These are phyloP conservation scores for Drosophila recens DNA, from an alignment of 2,888 invertebrate species.

Conservation along the genomic window DNA sequence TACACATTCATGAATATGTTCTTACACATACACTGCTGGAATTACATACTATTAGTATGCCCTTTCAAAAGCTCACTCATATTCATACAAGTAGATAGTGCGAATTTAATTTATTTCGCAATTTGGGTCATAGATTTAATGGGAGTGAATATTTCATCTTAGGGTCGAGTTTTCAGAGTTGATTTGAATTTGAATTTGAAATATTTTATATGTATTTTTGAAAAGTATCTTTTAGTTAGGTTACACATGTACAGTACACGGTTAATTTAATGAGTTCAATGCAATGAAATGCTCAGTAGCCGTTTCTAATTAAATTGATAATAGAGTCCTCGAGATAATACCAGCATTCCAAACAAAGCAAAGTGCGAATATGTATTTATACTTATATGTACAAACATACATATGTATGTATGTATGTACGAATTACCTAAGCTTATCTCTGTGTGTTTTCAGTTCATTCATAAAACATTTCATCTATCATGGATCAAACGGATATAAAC, in stretches of 20 bases:
- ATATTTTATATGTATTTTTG: no score
- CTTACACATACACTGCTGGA: background rate
- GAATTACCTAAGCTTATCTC: no score
- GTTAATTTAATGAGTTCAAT: background rate
- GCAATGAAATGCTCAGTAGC: background rate
- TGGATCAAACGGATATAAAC: constrained; percentile 4
- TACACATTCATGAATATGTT: constrained; percentile 1
- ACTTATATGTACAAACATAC: no score
- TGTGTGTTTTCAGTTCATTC: constrained; percentile 4
- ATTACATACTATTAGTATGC: constrained; percentile 21
- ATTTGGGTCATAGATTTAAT: constrained; percentile 7
- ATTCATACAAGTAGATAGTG: constrained; percentile 5
- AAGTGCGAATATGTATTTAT: constrained; percentile 15
- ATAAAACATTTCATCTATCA: constrained; percentile 10
- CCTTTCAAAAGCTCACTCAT: constrained; percentile 11
- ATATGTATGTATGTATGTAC: background rate
- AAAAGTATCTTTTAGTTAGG: no score
- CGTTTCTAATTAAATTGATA: constrained; percentile 10
- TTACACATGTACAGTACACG: constrained; percentile 8
- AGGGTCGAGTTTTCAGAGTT: background rate
- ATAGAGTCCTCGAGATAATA: constrained; percentile 10
- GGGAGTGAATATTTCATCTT: background rate
- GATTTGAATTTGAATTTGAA: background rate
- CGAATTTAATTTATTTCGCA: constrained; percentile 4
- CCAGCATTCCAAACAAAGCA: constrained; percentile 14